phyloP scores from a whole-genome alignment of 2,113 vertebrate genomes.

The Azemiops feae region DNA sequence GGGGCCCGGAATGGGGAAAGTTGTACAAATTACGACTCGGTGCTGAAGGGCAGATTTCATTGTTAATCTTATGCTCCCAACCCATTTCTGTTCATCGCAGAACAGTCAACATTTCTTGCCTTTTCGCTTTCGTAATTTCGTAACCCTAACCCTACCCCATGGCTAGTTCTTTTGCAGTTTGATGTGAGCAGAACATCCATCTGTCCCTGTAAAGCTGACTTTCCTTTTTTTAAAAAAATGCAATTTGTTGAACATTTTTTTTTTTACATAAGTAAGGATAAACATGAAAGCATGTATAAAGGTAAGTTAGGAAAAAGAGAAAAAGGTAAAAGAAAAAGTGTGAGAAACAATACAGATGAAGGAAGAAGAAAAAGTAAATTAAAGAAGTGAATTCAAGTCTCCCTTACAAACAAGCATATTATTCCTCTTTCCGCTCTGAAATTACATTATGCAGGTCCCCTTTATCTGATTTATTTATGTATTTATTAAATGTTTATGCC shows the following conservation, averaged over 20 bases:
- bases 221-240: neutral
- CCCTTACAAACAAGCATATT: too few species aligned
- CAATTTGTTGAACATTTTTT: neutral
- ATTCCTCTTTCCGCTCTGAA: too few species aligned
- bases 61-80: too few species aligned
- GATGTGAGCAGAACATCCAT: too few species aligned
- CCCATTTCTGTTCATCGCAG: neutral
- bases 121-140: neutral
- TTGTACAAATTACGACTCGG: neutral
- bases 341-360: neutral
- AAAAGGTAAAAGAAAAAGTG: neutral
- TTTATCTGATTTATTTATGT: too few species aligned
- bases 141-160: too few species aligned
- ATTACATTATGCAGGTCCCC: too few species aligned
- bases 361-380: too few species aligned
- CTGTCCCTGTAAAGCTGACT: neutral
- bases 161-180: neutral
- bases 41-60: too few species aligned
- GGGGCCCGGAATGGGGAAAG: neutral
- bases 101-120: neutral
- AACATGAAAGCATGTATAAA: neutral
- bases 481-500: too few species aligned
- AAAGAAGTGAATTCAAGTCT: too few species aligned
- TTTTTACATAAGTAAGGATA: neutral
- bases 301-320: neutral